A percentile compares a stretch with the other conserved stretches of the same genome.
phyloP scores from a whole-genome alignment of 2,797 vertebrate species.

The Pseudopleuronectes americanus region DNA sequence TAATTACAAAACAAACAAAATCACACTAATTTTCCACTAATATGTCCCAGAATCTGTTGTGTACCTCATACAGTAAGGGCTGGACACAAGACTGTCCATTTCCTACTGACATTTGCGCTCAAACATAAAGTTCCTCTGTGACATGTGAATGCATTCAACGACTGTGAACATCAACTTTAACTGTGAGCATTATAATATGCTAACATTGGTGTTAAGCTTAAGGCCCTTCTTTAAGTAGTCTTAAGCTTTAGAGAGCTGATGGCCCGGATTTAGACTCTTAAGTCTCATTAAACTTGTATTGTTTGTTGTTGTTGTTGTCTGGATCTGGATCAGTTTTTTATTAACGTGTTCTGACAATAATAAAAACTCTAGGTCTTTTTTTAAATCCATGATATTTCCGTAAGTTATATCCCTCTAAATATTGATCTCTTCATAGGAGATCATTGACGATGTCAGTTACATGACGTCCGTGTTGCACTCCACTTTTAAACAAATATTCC shows the following conservation, averaged over 20 bases:
- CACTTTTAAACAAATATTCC: conserved; percentile 12
- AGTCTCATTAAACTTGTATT: too few relatives aligned
- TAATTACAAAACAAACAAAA: too few relatives aligned
- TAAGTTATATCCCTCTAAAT: neutral
- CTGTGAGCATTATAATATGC: neutral
- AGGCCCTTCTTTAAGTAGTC: too few relatives aligned
- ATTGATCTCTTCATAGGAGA: neutral
- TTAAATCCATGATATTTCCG: neutral
- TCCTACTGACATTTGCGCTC: too few relatives aligned
- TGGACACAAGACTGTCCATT: neutral
- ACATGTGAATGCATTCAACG: neutral
- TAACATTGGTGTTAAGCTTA: neutral
- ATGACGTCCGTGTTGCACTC: neutral
- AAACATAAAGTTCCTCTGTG: neutral
- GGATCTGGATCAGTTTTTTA: too few relatives aligned
- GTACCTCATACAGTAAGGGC: neutral
- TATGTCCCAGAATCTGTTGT: neutral
- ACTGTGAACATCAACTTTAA: neutral
- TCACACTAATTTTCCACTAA: neutral
- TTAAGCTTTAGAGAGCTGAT: too few relatives aligned
- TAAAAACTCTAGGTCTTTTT: neutral
- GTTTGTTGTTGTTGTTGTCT: too few relatives aligned
- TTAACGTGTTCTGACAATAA: neutral
- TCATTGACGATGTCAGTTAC: neutral
- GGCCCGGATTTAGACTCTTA: too few relatives aligned